Evolutionary conservation across 2,113 vertebrate genomes (phyloP).

Genomic region (Pituophis catenifer): DNA sequence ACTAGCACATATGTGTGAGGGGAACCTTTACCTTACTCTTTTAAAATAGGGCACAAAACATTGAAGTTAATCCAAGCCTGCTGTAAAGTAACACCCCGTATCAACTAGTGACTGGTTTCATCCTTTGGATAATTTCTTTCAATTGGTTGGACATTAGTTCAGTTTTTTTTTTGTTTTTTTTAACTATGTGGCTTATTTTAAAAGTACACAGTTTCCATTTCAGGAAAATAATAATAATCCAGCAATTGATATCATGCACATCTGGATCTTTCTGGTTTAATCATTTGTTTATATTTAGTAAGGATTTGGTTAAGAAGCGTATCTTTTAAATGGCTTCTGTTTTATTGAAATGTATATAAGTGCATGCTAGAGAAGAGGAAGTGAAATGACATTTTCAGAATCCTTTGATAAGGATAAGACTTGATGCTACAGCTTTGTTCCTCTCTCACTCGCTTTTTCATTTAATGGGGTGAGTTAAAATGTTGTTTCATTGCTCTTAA

Average conservation of each 20-base stretch:
- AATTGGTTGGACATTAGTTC: not conserved
- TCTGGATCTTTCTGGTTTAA: constrained; percentile 68
- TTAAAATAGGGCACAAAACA: constrained; percentile 13
- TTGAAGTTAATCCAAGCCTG: not conserved
- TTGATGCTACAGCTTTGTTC: not conserved
- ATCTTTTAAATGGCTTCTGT: constrained; percentile 61
- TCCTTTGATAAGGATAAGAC: not conserved
- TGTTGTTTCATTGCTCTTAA: not conserved
- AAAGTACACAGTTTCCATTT: constrained; percentile 62
- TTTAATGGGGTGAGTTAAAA: not conserved
- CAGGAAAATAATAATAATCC: constrained; percentile 26
- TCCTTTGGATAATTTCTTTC: constrained; percentile 39
- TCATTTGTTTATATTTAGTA: constrained; percentile 64
- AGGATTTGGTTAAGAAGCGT: constrained; percentile 52
- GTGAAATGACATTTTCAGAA: constrained; percentile 35
- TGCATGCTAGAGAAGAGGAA: not conserved
- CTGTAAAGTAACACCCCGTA: not conserved
- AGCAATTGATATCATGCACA: constrained; percentile 61
- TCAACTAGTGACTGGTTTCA: not conserved
- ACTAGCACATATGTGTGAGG: no score
- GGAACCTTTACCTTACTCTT: no score
- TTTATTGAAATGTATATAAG: constrained; percentile 38
- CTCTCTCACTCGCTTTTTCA: not conserved
- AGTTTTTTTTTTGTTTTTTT: not conserved
- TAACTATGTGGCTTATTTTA: constrained; percentile 57